These are phyloP conservation scores for Peromyscus californicus DNA, from an alignment of 2,113 vertebrate species.

Conservation along the genomic window DNA sequence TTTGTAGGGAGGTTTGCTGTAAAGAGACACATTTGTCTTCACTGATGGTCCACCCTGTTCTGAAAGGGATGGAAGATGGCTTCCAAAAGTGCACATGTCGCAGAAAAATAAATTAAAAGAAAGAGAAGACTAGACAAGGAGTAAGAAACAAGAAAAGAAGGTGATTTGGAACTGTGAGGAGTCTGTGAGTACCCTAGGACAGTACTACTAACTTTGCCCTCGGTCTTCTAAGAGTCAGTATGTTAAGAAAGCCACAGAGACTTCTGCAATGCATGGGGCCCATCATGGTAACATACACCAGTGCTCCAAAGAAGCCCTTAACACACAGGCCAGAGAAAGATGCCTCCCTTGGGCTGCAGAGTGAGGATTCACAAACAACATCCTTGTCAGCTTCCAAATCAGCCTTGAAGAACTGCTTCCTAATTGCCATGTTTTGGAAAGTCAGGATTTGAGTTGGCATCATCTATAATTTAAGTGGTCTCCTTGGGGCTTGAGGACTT, in stretches of 20 bases:
- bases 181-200: background rate
- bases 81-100: background rate
- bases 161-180: background rate
- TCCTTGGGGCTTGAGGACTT: conserved; percentile 32
- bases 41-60: background rate
- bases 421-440: conserved; percentile 59
- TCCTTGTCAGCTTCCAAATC: conserved; percentile 9
- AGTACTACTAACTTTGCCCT: background rate
- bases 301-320: conserved; percentile 33
- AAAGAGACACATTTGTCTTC: conserved; percentile 51
- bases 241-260: conserved; percentile 7
- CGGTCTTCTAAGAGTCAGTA: conserved; percentile 4
- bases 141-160: conserved; percentile 10
- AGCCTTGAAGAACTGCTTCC: conserved; percentile 50
- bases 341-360: background rate
- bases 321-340: conserved; percentile 39
- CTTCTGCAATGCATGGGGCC: background rate
- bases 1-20: conserved; percentile 5
- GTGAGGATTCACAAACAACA: conserved; percentile 27
- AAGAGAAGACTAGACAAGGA: conserved; percentile 43
- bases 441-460: conserved; percentile 37
- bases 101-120: conserved; percentile 22
- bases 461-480: conserved; percentile 35
- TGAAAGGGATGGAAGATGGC: conserved; percentile 36
- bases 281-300: background rate